Conservation (phyloP, 2,888 invertebrate genomes). For the Cephus spinipes region DNA sequence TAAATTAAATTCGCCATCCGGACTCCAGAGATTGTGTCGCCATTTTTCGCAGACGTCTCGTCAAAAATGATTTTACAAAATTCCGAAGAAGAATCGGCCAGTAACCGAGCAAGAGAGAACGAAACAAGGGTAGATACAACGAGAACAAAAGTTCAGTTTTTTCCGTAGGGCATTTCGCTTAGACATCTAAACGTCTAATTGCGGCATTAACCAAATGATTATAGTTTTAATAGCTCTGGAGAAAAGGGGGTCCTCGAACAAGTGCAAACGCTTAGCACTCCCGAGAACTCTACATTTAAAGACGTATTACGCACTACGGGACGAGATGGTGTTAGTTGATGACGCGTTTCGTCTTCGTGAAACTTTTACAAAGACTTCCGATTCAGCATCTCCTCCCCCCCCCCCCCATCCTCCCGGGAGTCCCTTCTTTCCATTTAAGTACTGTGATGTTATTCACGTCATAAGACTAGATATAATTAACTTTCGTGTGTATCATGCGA, state of each 20-base stretch:
- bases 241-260: neutral
- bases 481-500: too few species aligned
- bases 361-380: neutral
- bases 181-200: conserved; percentile 5
- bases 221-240: conserved; percentile 20
- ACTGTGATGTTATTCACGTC: too few species aligned
- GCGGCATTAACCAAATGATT: conserved; percentile 21
- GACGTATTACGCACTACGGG: neutral
- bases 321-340: neutral
- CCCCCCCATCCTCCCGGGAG: neutral
- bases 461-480: too few species aligned
- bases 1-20: too few species aligned
- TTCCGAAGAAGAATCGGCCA: too few species aligned
- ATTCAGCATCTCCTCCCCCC: conserved; percentile 5
- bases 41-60: too few species aligned
- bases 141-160: too few species aligned
- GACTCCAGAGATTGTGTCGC: too few species aligned
- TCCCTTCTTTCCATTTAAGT: neutral
- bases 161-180: too few species aligned
- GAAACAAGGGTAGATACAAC: too few species aligned
- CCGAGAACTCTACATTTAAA: neutral
- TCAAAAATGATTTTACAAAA: too few species aligned
- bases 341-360: neutral
- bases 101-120: too few species aligned
- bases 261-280: neutral